phyloP scores from a whole-genome alignment of 2,888 invertebrate genomes.

The Sericinus montela region DNA sequence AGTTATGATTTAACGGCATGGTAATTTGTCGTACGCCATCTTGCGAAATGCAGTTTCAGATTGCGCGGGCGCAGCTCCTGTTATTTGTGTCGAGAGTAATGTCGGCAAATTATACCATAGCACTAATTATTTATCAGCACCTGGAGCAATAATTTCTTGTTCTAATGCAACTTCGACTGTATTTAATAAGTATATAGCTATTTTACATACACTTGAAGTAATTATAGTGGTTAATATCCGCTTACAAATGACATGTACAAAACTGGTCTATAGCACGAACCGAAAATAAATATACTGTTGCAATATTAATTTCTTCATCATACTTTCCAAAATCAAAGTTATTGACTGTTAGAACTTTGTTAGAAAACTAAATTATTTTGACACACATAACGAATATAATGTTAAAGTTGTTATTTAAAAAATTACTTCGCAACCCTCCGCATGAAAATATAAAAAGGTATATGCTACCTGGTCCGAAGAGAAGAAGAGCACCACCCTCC shows the following conservation, averaged over 20 bases:
- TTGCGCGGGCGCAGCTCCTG: constrained; percentile 61
- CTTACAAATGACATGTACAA: neutral
- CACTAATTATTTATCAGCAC: constrained; percentile 49
- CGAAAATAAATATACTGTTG: too few species aligned
- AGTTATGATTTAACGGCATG: constrained; percentile 54
- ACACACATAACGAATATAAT: too few species aligned
- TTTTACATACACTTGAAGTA: neutral
- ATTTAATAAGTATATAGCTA: constrained; percentile 6
- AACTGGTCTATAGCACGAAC: neutral
- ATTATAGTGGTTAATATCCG: neutral
- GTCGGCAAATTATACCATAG: constrained; percentile 63
- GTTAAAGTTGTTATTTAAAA: too few species aligned
- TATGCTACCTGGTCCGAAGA: too few species aligned
- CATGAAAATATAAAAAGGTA: too few species aligned
- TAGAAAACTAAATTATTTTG: too few species aligned
- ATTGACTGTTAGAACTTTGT: too few species aligned
- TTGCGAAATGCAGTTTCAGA: constrained; percentile 45
- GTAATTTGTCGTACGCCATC: constrained; percentile 64
- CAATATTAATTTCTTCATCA: too few species aligned
- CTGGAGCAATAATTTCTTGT: constrained; percentile 31
- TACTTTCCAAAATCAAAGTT: too few species aligned
- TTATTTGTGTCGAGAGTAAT: constrained; percentile 65
- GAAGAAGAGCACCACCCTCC: too few species aligned
- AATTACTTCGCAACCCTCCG: too few species aligned
- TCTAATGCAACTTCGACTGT: constrained; percentile 10